phyloP scores from a whole-genome alignment of 2,797 vertebrate genomes.

The Numenius phaeopus region DNA sequence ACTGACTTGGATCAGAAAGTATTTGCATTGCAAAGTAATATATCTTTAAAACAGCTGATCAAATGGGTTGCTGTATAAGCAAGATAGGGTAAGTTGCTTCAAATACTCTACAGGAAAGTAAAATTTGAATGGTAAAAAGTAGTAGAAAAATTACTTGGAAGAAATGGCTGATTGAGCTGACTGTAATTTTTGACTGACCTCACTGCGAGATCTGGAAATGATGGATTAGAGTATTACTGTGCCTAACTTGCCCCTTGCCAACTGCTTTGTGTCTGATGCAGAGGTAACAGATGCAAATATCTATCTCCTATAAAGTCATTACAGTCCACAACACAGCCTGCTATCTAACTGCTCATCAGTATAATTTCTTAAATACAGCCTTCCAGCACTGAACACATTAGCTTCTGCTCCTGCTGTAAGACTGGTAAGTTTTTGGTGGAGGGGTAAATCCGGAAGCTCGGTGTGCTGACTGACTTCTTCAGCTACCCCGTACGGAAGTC shows the following conservation, averaged over 20 bases:
- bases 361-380: background rate
- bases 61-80: background rate
- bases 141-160: background rate
- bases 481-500: background rate
- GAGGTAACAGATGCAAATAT: background rate
- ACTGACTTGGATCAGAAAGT: background rate
- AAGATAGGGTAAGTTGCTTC: background rate
- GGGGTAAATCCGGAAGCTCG: background rate
- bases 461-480: background rate
- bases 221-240: background rate
- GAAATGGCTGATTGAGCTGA: background rate
- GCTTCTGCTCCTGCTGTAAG: background rate
- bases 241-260: background rate
- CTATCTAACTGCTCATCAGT: background rate
- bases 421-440: background rate
- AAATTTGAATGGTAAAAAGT: background rate
- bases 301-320: background rate
- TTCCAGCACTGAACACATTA: background rate
- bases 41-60: background rate
- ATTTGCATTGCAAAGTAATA: background rate
- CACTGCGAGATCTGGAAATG: background rate
- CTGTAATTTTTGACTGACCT: background rate
- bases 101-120: background rate
- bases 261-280: background rate
- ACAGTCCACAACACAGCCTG: background rate